A percentile compares a stretch with the other conserved stretches of the same genome.
Conservation (phyloP, 1,140 invertebrate genomes). For the Plectrocnemia conspersa region DNA sequence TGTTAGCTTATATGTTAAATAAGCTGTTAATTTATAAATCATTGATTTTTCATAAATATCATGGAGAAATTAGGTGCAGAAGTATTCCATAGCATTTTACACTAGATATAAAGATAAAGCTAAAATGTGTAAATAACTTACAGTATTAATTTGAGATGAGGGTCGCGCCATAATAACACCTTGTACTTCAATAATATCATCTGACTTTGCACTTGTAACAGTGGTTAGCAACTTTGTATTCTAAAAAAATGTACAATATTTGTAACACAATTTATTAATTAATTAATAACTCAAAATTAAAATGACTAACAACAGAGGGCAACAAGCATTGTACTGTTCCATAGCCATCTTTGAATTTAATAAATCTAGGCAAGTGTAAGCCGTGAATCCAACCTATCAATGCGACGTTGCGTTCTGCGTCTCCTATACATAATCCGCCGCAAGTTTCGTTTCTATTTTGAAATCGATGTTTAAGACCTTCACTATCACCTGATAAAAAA, state of each 20-base stretch:
- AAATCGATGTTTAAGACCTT: constrained; percentile 48
- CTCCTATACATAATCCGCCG: constrained; percentile 58
- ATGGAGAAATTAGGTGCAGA: too few relatives aligned
- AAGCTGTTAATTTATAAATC: not conserved
- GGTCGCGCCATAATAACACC: constrained; percentile 42
- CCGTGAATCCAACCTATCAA: constrained; percentile 75
- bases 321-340: constrained; percentile 69
- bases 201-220: constrained; percentile 20
- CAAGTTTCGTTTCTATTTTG: constrained; percentile 64
- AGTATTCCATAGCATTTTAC: too few relatives aligned
- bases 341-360: constrained; percentile 68
- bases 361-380: constrained; percentile 57
- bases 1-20: too few relatives aligned
- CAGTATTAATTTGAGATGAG: constrained; percentile 21
- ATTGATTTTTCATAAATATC: not conserved
- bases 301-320: constrained; percentile 49
- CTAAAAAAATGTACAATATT: constrained; percentile 35
- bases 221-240: constrained; percentile 20
- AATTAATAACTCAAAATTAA: constrained; percentile 28
- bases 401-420: constrained; percentile 61
- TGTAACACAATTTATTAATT: constrained; percentile 9
- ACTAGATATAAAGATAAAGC: not conserved
- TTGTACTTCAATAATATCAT: constrained; percentile 41
- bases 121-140: constrained; percentile 9
- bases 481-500: constrained; percentile 36